Evolutionary conservation across 2,113 vertebrate species (phyloP).

Genomic region (Drymodes brunneopygia): DNA sequence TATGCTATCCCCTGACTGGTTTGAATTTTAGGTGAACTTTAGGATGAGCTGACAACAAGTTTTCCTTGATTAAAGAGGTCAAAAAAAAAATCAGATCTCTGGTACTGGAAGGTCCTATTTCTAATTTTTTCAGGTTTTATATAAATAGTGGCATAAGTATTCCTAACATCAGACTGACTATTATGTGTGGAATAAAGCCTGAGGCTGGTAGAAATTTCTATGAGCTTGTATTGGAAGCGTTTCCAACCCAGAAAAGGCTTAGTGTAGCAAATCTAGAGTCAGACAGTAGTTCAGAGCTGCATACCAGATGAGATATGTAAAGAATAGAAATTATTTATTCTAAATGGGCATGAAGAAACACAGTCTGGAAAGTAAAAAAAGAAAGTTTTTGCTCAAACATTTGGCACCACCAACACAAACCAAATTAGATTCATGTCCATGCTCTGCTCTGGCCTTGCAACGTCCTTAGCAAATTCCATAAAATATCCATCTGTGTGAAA

Average conservation of each 20-base stretch:
- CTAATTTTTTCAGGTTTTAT: background rate
- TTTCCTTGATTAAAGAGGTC: background rate
- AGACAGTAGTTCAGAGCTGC: background rate
- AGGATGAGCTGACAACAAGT: background rate
- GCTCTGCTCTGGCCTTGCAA: background rate
- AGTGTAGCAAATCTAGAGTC: background rate
- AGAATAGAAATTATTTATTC: background rate
- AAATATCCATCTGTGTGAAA: background rate
- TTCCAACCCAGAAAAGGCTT: background rate
- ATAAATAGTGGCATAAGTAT: background rate
- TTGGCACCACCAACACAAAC: background rate
- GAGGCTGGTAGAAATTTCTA: background rate
- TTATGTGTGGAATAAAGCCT: background rate
- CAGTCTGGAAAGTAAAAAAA: background rate
- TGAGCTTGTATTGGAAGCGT: background rate
- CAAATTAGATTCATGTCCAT: slow-evolving; percentile 14
- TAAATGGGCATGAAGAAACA: background rate
- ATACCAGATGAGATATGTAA: background rate
- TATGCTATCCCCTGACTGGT: background rate
- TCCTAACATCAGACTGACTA: background rate
- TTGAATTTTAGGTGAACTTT: background rate
- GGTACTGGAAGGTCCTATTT: background rate
- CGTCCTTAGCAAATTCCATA: background rate
- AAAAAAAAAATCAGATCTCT: background rate
- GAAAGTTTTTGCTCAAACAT: background rate